Conservation (phyloP, 2,113 vertebrate genomes). For the Deroptyus accipitrinus region DNA sequence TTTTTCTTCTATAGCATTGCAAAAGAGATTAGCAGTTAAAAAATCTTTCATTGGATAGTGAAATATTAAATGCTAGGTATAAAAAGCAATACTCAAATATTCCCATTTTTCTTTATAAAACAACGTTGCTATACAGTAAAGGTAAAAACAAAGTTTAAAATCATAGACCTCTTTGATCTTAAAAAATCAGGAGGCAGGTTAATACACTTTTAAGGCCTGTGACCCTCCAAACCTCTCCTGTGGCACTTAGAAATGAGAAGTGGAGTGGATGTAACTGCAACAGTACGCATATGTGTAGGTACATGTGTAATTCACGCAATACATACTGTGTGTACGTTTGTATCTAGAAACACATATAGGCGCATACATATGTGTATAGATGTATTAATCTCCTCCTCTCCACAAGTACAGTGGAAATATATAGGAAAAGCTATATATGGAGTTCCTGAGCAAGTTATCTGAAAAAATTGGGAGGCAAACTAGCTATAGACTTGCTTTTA, state of each 20-base stretch:
- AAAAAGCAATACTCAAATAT: background rate
- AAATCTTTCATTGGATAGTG: background rate
- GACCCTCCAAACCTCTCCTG: background rate
- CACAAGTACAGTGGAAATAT: background rate
- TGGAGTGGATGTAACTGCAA: background rate
- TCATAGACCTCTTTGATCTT: background rate
- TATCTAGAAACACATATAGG: background rate
- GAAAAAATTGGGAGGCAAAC: background rate
- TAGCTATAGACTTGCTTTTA: background rate
- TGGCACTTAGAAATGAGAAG: background rate
- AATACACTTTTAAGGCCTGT: background rate
- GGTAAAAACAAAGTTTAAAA: background rate
- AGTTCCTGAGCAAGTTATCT: background rate
- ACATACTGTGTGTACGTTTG: rapidly evolving
- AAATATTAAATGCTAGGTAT: background rate
- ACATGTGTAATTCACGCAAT: background rate
- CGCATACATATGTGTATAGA: background rate
- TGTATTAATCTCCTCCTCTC: background rate
- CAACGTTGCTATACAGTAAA: background rate
- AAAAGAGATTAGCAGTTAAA: background rate
- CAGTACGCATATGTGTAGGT: background rate
- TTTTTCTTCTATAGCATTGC: background rate
- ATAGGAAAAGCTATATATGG: background rate
- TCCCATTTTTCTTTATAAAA: background rate
- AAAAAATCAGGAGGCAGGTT: background rate